Evolutionary conservation across 2,113 vertebrate species (phyloP), one percentile per base, ranked within the genome.

Genomic region (Lethenteron reissneri): DNA sequence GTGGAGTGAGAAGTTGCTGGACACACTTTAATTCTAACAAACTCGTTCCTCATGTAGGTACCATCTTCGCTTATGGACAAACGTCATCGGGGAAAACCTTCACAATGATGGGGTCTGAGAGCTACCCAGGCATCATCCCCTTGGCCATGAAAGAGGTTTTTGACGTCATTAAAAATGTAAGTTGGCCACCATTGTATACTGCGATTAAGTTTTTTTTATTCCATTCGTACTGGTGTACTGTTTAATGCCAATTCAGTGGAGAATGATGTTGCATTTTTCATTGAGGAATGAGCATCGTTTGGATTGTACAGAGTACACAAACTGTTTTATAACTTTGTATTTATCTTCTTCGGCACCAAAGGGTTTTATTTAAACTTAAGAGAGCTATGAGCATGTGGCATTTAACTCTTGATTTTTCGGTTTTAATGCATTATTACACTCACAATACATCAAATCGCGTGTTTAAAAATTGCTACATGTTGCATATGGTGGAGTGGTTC

Each of bases 71-170:
- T 19, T 99, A 97, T 0, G 94, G 94, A 1, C 92, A 96, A 74
- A 97, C 92, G 1, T 87, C 89, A 10, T 99, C 92, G 4, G 92
- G 94, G 69, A 99, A 99, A 81, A 96, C 92, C 0, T 90, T 92
- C 25, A 92, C 92, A 3, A 97, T 99, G 90, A 89, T 96, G 86
- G 92, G 94, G 8, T 83, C 78, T 3, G 74, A 82, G 57, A 77
- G 78, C 57, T 80, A 74, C 21, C 73, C 81, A 11, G 91, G 91
- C 58, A 84, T 97, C 58, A 88, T 95, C 56, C 88, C 88, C 3
- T 80, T 89, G 56, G 90, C 94, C 71, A 82, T 99, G 78, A 81
- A 88, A 12, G 87, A 95, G 15, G 83, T 97, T 69, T 99, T 99
- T 78, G 80, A 85, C 72, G 83, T 84, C 9, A 96, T 99, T 74